phyloP scores from a whole-genome alignment of 1,140 invertebrate species.

The Euglossa dilemma region DNA sequence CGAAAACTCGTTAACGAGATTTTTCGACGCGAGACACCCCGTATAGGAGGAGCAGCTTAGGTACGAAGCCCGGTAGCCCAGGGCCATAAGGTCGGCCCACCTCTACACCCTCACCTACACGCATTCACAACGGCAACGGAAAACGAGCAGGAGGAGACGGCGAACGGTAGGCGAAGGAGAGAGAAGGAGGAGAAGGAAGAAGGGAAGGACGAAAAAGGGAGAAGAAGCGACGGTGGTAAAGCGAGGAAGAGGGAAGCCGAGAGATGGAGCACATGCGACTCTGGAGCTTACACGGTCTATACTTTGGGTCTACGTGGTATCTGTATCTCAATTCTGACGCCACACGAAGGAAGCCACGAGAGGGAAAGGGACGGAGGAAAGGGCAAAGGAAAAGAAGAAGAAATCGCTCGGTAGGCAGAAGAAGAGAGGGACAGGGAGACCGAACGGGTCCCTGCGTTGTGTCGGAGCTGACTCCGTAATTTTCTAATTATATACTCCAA shows the following conservation, averaged over 20 bases:
- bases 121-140: conserved; percentile 43
- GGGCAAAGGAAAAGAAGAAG: conserved; percentile 42
- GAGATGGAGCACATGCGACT: conserved; percentile 67
- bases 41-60: conserved; percentile 73
- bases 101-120: conserved; percentile 78
- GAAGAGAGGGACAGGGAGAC: conserved; percentile 46
- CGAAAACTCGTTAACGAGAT: conserved; percentile 1
- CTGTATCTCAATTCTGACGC: conserved; percentile 80
- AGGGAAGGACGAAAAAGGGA: conserved; percentile 6
- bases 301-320: conserved; percentile 76
- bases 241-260: conserved; percentile 27
- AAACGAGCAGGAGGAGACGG: conserved; percentile 35
- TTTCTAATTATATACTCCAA: conserved; percentile 82
- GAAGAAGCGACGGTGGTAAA: conserved; percentile 16
- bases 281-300: conserved; percentile 72
- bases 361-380: conserved; percentile 70
- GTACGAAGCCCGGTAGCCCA: conserved; percentile 80
- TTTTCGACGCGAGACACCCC: conserved; percentile 71
- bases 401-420: conserved; percentile 35
- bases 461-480: conserved; percentile 78
- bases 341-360: conserved; percentile 64
- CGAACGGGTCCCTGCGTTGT: conserved; percentile 68
- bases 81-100: conserved; percentile 80
- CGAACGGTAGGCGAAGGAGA: conserved; percentile 39
- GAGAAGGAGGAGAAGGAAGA: conserved; percentile 15